Evolutionary conservation across 2,888 invertebrate genomes (phyloP).

Genomic region (Zhuqinia jingwanae): DNA sequence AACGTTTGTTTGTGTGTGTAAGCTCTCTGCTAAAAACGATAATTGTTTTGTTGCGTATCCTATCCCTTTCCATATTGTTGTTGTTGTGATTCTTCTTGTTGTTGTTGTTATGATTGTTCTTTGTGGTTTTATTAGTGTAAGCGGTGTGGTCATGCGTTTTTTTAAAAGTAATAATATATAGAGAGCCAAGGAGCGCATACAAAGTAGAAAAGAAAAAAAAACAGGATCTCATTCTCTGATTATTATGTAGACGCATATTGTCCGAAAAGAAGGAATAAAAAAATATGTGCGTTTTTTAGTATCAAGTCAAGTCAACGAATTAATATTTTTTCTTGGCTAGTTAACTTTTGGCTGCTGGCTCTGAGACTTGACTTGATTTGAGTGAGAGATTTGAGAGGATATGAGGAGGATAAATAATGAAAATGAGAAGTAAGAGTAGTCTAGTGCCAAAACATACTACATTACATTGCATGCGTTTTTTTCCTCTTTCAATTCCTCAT

Average conservation of each 20-base stretch:
- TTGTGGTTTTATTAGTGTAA: no score
- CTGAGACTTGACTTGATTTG: not conserved
- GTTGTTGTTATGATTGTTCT: no score
- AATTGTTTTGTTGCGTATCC: slow-evolving; percentile 18
- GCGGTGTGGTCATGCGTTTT: no score
- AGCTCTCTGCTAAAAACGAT: not conserved
- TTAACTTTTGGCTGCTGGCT: not conserved
- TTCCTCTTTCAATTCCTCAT: slow-evolving; percentile 1
- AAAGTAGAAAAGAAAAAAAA: not conserved
- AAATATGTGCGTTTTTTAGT: not conserved
- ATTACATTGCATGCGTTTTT: no score
- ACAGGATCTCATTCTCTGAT: not conserved
- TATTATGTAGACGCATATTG: not conserved
- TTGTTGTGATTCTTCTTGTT: no score
- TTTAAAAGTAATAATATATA: not conserved
- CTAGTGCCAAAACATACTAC: slow-evolving; percentile 9
- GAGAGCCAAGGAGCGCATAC: no score
- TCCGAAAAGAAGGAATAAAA: not conserved
- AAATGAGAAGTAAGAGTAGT: not conserved
- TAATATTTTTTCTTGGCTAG: not conserved
- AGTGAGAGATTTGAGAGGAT: no score
- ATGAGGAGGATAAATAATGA: not conserved
- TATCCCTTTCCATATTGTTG: not conserved
- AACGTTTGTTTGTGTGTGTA: not conserved
- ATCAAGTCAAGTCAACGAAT: not conserved